Evolutionary conservation across 2,888 invertebrate species (phyloP), one percentile per base, ranked within the genome.

Genomic region (Mythimna lalbum): DNA sequence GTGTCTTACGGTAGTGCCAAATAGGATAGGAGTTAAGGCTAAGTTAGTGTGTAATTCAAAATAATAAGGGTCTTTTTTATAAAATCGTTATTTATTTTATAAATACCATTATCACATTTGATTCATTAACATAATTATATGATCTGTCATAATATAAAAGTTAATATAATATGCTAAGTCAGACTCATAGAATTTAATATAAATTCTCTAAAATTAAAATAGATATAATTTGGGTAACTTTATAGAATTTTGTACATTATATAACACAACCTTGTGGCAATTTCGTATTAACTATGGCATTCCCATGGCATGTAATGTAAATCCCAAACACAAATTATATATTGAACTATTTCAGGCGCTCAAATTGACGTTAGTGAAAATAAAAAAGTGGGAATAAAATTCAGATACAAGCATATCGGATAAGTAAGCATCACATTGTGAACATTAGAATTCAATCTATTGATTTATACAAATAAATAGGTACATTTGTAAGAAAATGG

Each of bases 161-260:
- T 88, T 92, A 90, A 89, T 87, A 89, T 87, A 90, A 85, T 89
- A 93, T 87, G 86, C 92, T 94, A 94, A 93, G 88, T 94, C 94
- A 95, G 94, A 95, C 94, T 95, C 92, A 91, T 92, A 93, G 94
- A 95, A 94, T 94, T 94, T 92, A 93, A 94, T 93, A 94, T 94
- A 94, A 93, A 94, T 93, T 93, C 92, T 91, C 90, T 90, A 90
- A 88, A 77, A 91, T 89, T 89, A 90, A 82, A 87, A 87, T 91
- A 92, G 88, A 90, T 87, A 89, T 90, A 91, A 90, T 93, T 93
- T 93, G 92, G 95, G 95, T 95, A 95, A 95, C 95, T 93, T 89
- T 86, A 92, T 90, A 91, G 78, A 89, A 88, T 90, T 93, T 94
- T 95, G 93, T 95, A 95, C 93, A 94, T 86, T 88, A 90, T 60